Conservation (phyloP, 2,797 vertebrate species). For the Gadopsis marmoratus region DNA sequence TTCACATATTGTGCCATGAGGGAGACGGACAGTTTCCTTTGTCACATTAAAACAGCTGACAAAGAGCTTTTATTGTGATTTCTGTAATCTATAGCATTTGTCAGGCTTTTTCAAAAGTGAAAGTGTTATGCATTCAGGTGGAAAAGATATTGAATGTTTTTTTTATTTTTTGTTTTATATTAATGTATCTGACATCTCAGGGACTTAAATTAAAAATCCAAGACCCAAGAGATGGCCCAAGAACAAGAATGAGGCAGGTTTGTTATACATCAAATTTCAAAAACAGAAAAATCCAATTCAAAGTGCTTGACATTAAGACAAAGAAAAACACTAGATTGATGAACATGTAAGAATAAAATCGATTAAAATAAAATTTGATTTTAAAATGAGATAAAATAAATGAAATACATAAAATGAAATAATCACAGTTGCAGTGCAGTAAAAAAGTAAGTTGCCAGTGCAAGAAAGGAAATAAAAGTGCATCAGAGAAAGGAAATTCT, state of each 20-base stretch:
- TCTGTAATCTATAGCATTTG: neutral
- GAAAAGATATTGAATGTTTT: neutral
- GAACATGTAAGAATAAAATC: no score
- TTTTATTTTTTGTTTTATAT: neutral
- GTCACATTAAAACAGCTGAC: conserved; percentile 41
- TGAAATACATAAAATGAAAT: no score
- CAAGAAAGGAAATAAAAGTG: no score
- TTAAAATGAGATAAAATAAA: no score
- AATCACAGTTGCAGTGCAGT: no score
- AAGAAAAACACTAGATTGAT: no score
- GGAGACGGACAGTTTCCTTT: conserved; percentile 24
- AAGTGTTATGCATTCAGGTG: neutral
- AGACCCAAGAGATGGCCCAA: neutral
- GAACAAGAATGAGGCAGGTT: neutral
- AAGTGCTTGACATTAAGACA: no score
- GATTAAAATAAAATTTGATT: no score
- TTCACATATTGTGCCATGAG: conserved; percentile 41
- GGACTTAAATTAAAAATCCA: neutral
- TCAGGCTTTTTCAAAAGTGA: neutral
- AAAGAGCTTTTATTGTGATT: conserved; percentile 34
- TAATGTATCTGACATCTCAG: neutral
- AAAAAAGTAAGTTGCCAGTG: no score
- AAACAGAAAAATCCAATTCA: no score
- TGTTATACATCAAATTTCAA: no score
- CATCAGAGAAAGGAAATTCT: neutral